These are phyloP conservation scores for Drosophila setosimentum DNA, from an alignment of 2,888 invertebrate species.

Conservation along the genomic window DNA sequence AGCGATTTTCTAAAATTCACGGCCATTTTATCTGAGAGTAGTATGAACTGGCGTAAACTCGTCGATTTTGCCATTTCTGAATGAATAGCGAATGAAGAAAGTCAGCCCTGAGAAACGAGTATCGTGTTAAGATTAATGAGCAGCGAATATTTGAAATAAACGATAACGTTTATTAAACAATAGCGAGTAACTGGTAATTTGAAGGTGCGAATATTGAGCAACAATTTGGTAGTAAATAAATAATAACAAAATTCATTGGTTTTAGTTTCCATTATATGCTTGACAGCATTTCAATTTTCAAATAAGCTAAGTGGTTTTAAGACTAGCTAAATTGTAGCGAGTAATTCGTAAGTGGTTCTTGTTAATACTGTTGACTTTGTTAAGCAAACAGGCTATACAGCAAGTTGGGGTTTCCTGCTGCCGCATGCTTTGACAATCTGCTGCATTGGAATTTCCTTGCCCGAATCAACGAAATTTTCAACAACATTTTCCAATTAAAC, in stretches of 20 bases:
- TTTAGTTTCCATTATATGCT: background rate
- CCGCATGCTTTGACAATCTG: conserved; percentile 36
- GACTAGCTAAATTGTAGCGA: background rate
- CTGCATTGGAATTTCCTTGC: conserved; percentile 33
- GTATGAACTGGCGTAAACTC: too few species aligned
- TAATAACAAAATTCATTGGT: too few species aligned
- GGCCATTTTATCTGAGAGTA: background rate
- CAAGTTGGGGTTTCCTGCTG: conserved; percentile 30
- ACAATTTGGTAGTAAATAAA: background rate
- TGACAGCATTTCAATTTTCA: background rate
- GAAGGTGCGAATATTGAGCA: background rate
- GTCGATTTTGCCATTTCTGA: background rate
- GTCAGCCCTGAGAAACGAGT: background rate
- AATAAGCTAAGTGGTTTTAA: background rate
- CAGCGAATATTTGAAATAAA: background rate
- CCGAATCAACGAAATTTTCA: conserved; percentile 31
- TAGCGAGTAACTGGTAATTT: background rate
- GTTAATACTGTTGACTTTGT: conserved; percentile 6
- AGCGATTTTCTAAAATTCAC: too few species aligned
- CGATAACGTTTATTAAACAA: background rate
- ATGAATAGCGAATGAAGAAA: background rate
- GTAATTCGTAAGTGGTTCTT: background rate
- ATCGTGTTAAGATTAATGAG: background rate
- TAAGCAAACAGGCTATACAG: background rate
- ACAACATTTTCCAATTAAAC: conserved; percentile 67